These are phyloP conservation scores for Cygnus olor DNA, from an alignment of 2,797 vertebrate species.

Conservation along the genomic window DNA sequence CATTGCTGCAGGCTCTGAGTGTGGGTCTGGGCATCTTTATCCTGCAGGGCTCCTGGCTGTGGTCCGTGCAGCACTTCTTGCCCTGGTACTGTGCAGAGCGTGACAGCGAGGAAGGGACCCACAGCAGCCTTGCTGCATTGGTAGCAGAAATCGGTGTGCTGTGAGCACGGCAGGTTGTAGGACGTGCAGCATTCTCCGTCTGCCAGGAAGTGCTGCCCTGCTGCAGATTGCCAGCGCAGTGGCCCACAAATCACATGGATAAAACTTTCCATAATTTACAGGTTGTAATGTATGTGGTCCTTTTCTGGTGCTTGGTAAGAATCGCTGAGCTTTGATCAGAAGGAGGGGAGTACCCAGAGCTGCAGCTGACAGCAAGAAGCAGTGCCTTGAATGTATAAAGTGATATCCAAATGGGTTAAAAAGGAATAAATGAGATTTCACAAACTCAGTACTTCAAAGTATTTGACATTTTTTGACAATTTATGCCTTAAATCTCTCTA, in stretches of 20 bases:
- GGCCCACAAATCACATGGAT: background rate
- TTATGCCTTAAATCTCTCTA: background rate
- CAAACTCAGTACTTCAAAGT: background rate
- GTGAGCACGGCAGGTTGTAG: background rate
- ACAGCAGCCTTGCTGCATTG: background rate
- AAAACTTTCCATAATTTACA: background rate
- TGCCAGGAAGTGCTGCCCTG: background rate
- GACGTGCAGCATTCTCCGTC: background rate
- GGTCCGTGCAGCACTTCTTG: background rate
- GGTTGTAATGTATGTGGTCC: fast-evolving
- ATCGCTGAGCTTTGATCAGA: background rate
- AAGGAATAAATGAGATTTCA: background rate
- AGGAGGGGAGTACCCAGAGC: background rate
- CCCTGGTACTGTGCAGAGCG: background rate
- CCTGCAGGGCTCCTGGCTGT: background rate
- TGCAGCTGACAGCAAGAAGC: background rate
- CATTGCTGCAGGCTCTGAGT: background rate
- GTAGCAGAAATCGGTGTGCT: background rate
- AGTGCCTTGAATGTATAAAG: background rate
- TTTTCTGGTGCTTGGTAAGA: background rate
- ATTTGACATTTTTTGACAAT: background rate
- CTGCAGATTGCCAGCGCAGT: no score
- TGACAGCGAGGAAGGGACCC: fast-evolving
- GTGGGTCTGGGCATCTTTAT: fast-evolving
- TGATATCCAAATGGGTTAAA: background rate